Evolutionary conservation across 2,797 vertebrate species (phyloP).

Genomic region (Chanos chanos): DNA sequence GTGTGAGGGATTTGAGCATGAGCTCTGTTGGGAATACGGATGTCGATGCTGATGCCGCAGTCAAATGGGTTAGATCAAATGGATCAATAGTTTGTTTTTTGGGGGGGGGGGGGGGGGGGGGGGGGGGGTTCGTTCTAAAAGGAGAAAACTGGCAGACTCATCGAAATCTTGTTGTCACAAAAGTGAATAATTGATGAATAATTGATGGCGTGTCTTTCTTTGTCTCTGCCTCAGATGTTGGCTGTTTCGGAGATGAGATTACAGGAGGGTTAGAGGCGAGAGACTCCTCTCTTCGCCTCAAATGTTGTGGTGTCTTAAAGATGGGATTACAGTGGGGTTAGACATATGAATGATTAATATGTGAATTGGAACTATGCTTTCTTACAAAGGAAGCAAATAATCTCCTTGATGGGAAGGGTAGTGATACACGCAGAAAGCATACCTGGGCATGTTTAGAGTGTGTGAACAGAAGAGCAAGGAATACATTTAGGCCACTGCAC

Average conservation of each 20-base stretch:
- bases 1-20: too few species aligned
- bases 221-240: slow-evolving; percentile 47
- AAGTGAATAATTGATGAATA: slow-evolving; percentile 69
- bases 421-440: slow-evolving; percentile 10
- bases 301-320: slow-evolving; percentile 37
- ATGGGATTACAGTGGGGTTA: slow-evolving; percentile 57
- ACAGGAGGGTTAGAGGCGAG: slow-evolving; percentile 53
- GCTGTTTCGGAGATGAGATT: slow-evolving; percentile 50
- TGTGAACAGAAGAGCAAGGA: neutral
- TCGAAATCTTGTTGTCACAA: slow-evolving; percentile 59
- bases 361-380: slow-evolving; percentile 52
- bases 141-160: slow-evolving; percentile 56
- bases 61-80: slow-evolving; percentile 52
- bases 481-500: neutral
- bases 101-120: too few species aligned
- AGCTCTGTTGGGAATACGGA: neutral
- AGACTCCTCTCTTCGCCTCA: too few species aligned
- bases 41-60: slow-evolving; percentile 15
- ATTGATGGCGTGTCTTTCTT: slow-evolving; percentile 51
- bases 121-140: too few species aligned
- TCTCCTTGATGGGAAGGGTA: slow-evolving; percentile 31
- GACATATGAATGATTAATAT: slow-evolving; percentile 63
- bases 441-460: slow-evolving; percentile 7
- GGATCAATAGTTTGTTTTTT: slow-evolving; percentile 58
- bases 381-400: slow-evolving; percentile 57